phyloP scores from a whole-genome alignment of 2,113 vertebrate genomes.

The Eonycteris spelaea region DNA sequence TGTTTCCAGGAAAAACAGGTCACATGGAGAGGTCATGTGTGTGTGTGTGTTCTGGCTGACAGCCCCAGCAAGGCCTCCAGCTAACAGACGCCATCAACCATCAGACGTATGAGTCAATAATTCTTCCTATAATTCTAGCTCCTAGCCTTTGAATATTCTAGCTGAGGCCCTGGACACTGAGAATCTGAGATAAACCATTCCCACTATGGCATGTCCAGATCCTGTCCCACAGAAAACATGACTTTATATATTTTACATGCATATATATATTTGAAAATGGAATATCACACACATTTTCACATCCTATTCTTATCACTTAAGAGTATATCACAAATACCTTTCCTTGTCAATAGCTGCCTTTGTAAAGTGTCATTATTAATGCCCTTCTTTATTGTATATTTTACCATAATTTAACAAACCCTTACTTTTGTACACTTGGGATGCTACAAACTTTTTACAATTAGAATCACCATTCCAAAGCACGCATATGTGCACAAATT shows the following conservation, averaged over 20 bases:
- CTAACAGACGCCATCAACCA: background rate
- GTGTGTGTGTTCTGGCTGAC: background rate
- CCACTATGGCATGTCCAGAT: background rate
- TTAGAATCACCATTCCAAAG: background rate
- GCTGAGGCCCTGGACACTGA: background rate
- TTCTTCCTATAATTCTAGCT: background rate
- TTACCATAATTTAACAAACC: background rate
- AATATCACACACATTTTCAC: background rate
- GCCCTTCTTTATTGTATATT: background rate
- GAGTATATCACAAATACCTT: background rate
- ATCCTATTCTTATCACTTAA: background rate
- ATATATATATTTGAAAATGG: background rate
- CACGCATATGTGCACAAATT: background rate
- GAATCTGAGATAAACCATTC: background rate
- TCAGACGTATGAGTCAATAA: background rate
- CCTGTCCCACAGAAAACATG: background rate
- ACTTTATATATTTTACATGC: background rate
- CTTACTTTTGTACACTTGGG: background rate
- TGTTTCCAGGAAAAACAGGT: background rate
- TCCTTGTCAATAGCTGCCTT: background rate
- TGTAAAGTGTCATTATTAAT: background rate
- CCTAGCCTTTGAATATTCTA: background rate
- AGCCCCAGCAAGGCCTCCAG: background rate
- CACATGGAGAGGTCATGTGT: background rate
- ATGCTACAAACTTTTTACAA: background rate